Conservation (phyloP, 2,888 invertebrate species). For the Spatulosminthurus flaviceps region DNA sequence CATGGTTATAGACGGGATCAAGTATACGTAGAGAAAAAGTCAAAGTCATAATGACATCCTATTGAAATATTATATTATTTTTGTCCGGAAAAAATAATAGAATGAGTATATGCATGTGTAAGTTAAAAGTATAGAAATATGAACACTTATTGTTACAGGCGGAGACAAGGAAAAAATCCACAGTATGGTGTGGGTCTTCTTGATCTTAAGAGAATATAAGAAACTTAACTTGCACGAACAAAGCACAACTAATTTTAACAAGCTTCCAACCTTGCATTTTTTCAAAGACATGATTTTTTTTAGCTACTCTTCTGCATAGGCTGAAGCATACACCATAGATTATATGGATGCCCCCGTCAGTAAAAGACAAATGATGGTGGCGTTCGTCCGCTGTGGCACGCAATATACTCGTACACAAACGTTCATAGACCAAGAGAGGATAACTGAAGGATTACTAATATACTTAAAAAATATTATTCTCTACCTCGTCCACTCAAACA, state of each 20-base stretch:
- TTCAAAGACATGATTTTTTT: neutral
- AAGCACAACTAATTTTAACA: slow-evolving; percentile 4
- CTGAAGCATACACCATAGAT: too few species aligned
- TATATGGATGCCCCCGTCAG: too few species aligned
- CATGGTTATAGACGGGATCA: neutral
- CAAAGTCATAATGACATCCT: slow-evolving; percentile 4
- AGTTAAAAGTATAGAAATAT: too few species aligned
- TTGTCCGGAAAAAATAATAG: neutral
- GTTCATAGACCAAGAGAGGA: too few species aligned
- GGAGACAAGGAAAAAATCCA: neutral
- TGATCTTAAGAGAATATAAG: neutral
- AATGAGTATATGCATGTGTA: neutral
- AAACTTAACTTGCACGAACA: neutral
- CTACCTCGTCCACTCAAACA: too few species aligned
- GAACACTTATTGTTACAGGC: too few species aligned
- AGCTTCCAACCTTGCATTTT: neutral
- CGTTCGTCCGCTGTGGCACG: too few species aligned
- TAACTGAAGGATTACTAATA: too few species aligned
- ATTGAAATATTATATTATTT: neutral
- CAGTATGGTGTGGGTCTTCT: neutral
- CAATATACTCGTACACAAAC: too few species aligned
- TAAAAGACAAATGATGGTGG: too few species aligned
- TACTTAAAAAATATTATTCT: too few species aligned
- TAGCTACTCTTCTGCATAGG: neutral
- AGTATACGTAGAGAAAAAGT: neutral